Conservation (phyloP, 1,140 invertebrate species). For the Yoshiicerus persimilis region DNA sequence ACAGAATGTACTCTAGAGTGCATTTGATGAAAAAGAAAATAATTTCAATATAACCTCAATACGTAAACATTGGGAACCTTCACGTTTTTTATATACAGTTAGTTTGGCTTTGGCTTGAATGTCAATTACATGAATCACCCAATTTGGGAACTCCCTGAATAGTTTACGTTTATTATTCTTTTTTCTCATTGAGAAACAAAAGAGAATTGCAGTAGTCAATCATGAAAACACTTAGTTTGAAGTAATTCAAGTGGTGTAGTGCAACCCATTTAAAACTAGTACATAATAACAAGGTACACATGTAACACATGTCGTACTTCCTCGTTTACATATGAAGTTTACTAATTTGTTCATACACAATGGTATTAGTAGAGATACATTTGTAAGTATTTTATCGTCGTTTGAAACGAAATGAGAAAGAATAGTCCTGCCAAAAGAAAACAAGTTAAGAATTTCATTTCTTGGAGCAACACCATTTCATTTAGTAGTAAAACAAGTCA, state of each 20-base stretch:
- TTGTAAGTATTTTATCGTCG: background rate
- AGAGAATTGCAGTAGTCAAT: background rate
- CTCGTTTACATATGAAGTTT: no score
- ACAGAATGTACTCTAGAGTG: background rate
- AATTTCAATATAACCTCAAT: background rate
- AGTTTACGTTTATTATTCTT: background rate
- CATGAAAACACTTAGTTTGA: background rate
- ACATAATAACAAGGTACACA: no score
- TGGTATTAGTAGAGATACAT: no score
- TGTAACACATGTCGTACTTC: no score
- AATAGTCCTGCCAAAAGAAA: background rate
- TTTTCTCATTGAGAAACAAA: no score
- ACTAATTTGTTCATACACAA: no score
- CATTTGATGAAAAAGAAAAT: background rate
- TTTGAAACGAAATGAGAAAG: background rate
- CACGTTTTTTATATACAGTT: background rate
- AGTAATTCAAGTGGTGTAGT: background rate
- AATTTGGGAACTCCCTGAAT: background rate
- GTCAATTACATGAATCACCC: conserved; percentile 9
- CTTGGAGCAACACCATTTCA: background rate
- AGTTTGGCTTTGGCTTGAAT: background rate
- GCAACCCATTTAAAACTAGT: no score
- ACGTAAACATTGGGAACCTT: background rate
- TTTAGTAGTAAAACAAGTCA: background rate
- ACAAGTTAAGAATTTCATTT: background rate